Conservation (phyloP, 2,888 invertebrate genomes). For the Ommatoiulus sabulosus region DNA sequence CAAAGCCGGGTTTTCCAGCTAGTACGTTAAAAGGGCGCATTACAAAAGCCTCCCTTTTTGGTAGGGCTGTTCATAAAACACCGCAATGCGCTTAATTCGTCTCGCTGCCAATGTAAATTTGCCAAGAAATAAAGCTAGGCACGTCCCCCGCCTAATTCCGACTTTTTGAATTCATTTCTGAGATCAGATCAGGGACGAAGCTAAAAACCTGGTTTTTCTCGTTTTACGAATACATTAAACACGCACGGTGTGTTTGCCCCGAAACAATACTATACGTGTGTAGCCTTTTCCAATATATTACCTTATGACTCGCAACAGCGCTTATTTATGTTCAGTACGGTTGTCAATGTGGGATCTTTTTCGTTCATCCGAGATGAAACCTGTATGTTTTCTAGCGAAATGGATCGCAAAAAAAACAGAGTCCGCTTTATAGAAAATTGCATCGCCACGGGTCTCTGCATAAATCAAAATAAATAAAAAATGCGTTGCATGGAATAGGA, state of each 20-base stretch:
- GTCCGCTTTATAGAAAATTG: not conserved
- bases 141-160: not conserved
- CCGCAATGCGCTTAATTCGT: too few species aligned
- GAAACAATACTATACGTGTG: not conserved
- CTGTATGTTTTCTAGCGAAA: not conserved
- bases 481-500: not conserved
- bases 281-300: not conserved
- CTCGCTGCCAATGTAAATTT: too few species aligned
- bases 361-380: not conserved
- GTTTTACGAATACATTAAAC: not conserved
- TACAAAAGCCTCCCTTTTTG: too few species aligned
- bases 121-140: not conserved
- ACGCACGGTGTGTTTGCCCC: not conserved
- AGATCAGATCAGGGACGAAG: not conserved
- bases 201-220: not conserved
- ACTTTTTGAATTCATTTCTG: not conserved
- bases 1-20: too few species aligned
- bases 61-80: too few species aligned
- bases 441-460: slow-evolving; percentile 4
- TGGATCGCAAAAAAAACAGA: not conserved
- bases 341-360: slow-evolving; percentile 3
- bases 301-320: not conserved
- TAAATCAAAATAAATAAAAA: slow-evolving; percentile 14
- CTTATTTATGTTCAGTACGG: slow-evolving; percentile 5
- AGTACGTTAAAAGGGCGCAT: too few species aligned